A percentile compares a stretch with the other conserved stretches of the same genome.
Evolutionary conservation across 1,140 invertebrate species (phyloP).

Genomic region (Bombus sylvicola): DNA sequence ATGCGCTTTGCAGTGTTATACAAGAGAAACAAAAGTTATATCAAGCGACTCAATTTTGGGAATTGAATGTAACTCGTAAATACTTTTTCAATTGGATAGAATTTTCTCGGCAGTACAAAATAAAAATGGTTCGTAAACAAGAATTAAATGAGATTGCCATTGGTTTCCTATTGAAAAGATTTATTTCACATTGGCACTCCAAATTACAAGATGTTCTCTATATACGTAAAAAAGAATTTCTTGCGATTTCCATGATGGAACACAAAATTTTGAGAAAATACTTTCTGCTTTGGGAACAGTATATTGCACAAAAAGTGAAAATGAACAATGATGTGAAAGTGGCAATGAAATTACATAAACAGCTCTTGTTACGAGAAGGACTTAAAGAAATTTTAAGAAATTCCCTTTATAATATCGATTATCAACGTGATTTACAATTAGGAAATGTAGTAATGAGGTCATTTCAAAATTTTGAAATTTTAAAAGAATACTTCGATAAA

Average conservation of each 20-base stretch:
- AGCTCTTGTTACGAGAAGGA: slow-evolving; percentile 23
- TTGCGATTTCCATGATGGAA: slow-evolving; percentile 1
- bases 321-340: slow-evolving; percentile 2
- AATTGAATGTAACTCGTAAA: slow-evolving; percentile 10
- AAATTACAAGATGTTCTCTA: slow-evolving; percentile 9
- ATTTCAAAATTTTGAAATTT: slow-evolving; percentile 24
- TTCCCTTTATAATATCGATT: slow-evolving; percentile 19
- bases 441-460: neutral
- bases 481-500: slow-evolving; percentile 28
- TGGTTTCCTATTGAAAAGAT: slow-evolving; percentile 20
- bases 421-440: slow-evolving; percentile 5
- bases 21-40: slow-evolving; percentile 39
- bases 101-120: slow-evolving; percentile 24
- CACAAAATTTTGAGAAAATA: slow-evolving; percentile 13
- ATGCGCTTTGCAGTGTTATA: neutral
- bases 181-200: slow-evolving; percentile 8
- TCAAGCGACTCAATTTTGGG: slow-evolving; percentile 1
- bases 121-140: slow-evolving; percentile 7
- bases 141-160: slow-evolving; percentile 1
- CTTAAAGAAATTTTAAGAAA: slow-evolving; percentile 30
- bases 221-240: slow-evolving; percentile 13
- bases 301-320: neutral
- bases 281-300: slow-evolving; percentile 14
- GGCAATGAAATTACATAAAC: slow-evolving; percentile 15
- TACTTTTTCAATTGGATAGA: slow-evolving; percentile 27